Conservation (phyloP, 2,113 vertebrate species). For the Columba livia region DNA sequence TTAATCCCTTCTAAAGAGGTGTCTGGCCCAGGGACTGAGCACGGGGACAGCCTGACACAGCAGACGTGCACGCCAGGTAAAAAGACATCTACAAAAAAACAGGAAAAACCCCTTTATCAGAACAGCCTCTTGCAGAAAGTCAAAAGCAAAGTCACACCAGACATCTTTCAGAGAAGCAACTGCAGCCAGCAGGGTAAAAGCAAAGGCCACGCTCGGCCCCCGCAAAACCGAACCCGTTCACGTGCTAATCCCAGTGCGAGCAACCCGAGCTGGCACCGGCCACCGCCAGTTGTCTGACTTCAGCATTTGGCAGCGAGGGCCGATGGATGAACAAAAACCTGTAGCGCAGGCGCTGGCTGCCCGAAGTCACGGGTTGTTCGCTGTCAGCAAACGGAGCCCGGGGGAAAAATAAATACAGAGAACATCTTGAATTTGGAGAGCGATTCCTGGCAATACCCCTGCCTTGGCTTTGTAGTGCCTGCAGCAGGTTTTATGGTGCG, state of each 20-base stretch:
- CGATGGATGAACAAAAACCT: constrained; percentile 30
- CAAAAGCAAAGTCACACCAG: constrained; percentile 53
- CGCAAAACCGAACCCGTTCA: background rate
- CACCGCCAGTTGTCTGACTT: constrained; percentile 65
- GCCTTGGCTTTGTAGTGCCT: background rate
- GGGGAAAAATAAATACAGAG: background rate
- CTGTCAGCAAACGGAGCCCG: background rate
- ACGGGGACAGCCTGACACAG: background rate
- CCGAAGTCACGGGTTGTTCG: background rate
- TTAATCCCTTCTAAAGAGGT: background rate
- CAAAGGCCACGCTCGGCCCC: constrained; percentile 30
- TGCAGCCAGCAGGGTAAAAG: constrained; percentile 28
- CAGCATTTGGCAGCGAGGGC: constrained; percentile 69
- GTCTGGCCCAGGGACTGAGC: fast-evolving
- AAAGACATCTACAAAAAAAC: background rate
- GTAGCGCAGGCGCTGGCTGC: constrained; percentile 20
- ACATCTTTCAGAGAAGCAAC: constrained; percentile 45
- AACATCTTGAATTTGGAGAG: background rate
- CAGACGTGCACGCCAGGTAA: fast-evolving
- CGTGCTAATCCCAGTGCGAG: constrained; percentile 77
- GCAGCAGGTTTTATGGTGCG: background rate
- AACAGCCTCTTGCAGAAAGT: background rate
- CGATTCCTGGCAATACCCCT: background rate
- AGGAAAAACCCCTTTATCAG: background rate
- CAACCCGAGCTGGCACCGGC: constrained; percentile 68